These are phyloP conservation scores for Orius insidiosus DNA, from an alignment of 1,140 invertebrate species.

Conservation along the genomic window DNA sequence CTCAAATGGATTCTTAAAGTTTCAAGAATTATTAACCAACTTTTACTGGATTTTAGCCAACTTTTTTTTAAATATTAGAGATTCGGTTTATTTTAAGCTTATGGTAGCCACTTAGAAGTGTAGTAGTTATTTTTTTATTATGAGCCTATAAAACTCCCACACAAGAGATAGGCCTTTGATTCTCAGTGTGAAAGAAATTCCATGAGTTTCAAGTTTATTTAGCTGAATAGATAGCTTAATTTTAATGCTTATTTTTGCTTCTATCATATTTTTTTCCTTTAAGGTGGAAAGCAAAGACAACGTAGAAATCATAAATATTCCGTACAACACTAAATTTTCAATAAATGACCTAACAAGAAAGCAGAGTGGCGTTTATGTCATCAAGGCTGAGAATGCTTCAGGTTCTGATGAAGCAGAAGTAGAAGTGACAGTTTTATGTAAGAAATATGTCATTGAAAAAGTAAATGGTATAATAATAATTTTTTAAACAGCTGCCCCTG, in stretches of 20 bases:
- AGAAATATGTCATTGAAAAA: conserved; percentile 22
- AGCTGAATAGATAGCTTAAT: not conserved
- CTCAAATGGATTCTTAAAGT: too few relatives aligned
- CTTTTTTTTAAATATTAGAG: too few relatives aligned
- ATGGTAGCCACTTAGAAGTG: too few relatives aligned
- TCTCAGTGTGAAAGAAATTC: too few relatives aligned
- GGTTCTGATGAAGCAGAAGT: conserved; percentile 87
- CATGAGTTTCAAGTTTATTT: too few relatives aligned
- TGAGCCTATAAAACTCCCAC: too few relatives aligned
- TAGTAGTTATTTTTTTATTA: too few relatives aligned
- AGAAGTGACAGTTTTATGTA: conserved; percentile 77
- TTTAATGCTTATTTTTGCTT: not conserved
- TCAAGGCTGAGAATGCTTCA: conserved; percentile 78
- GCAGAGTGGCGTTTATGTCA: conserved; percentile 80
- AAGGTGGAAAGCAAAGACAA: conserved; percentile 44
- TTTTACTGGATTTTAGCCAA: too few relatives aligned
- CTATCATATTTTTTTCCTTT: conserved; percentile 3
- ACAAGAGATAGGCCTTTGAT: too few relatives aligned
- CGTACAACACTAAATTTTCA: conserved; percentile 83
- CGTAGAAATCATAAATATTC: conserved; percentile 72
- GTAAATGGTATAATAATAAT: not conserved
- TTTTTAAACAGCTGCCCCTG: conserved; percentile 42
- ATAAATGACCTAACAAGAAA: conserved; percentile 67
- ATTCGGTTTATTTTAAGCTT: too few relatives aligned
- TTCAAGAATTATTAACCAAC: too few relatives aligned